Base-by-base conservation (phyloP, 1,140 invertebrate genomes). In the Drosophila simulans region DNA sequence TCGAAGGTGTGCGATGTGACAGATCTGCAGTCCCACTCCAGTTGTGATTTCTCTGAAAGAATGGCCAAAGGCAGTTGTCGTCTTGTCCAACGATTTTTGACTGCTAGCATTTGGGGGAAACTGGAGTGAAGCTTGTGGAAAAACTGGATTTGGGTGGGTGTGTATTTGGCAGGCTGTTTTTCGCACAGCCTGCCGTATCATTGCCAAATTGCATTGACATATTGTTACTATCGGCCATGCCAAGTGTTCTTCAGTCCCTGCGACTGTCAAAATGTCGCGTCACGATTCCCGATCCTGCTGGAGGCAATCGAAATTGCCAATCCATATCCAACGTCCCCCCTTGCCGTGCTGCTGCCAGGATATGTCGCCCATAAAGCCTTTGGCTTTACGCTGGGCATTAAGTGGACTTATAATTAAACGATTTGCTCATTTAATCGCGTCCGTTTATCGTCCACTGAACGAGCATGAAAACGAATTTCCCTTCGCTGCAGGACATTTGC, bases 341-440 rank as follows among this genome's bases (percentile, higher is more conserved):
- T 5, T 13, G 37, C 12, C 37, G 11, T 59, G 46, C 31, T 25
- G 31, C 3, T 31, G 39, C 31, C 48, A 42, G 55, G 20, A 60
- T 57, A 62, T 74, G 64, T 52, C 48, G 71, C 31, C 42, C 20
- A 56, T 74, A 64, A 83, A 89, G 72, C 84, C 85, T 59, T 77
- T 51, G 75, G 83, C 79, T 69, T 88, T 88, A 66, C 58, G 55
- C 58, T 52, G n/a, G 60, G 65, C 80, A 80, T 89, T 88, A 88
- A 88, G 80, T 80, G 84, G 82, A 80, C 72, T 89, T 88, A 89
- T 89, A 89, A 89, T 89, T 89, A 89, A 89, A 90, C 85, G 85
- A 83, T 90, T 90, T 89, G 68, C 60, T 65, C 80, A 76, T 77
- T 90, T 84, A 90, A 89, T 90, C 84, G 76, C 68, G 70, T 84